Percentiles rank a stretch among this genome's conserved stretches.
Conservation (phyloP, 2,113 vertebrate species). For the Chionis minor region DNA sequence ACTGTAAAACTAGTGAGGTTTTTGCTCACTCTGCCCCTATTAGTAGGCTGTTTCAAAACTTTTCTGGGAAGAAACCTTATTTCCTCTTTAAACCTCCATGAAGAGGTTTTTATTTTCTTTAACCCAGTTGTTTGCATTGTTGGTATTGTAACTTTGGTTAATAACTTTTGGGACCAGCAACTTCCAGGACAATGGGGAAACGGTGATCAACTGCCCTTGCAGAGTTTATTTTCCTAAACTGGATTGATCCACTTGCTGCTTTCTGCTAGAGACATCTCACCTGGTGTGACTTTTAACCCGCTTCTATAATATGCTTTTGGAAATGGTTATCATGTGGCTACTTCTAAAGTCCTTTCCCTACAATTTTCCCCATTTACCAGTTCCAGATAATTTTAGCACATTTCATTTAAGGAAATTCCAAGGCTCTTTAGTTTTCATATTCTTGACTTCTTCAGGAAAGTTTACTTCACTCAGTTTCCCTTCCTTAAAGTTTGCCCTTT, state of each 20-base stretch:
- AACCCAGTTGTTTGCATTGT: not conserved
- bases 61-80: not conserved
- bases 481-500: not conserved
- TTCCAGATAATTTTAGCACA: not conserved
- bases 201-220: not conserved
- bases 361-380: not conserved
- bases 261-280: not conserved
- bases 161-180: not conserved
- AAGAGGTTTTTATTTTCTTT: not conserved
- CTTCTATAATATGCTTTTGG: not conserved
- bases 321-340: not conserved
- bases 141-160: not conserved
- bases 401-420: not conserved
- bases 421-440: not conserved
- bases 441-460: not conserved
- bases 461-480: not conserved
- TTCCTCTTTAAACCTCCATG: not conserved
- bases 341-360: not conserved
- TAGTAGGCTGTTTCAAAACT: not conserved
- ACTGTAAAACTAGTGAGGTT: not conserved
- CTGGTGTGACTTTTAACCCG: not conserved
- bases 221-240: not conserved
- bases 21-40: not conserved
- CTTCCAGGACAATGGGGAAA: not conserved
- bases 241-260: not conserved